Evolutionary conservation across 2,797 vertebrate species (phyloP).

Genomic region (Buphagus erythrorhynchus): DNA sequence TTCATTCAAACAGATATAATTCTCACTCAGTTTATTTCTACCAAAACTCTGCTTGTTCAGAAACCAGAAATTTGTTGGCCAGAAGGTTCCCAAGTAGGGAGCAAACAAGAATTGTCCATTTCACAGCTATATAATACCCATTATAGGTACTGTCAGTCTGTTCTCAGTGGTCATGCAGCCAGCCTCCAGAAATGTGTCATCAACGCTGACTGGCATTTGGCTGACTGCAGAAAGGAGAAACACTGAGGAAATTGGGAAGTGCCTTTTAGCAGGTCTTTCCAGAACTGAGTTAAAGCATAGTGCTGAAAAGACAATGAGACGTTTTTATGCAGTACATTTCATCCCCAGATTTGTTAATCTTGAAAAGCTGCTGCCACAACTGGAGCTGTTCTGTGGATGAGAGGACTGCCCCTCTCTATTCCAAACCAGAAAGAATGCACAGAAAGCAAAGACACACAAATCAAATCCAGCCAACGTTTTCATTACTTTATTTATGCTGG

Average conservation of each 20-base stretch:
- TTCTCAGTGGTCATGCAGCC: neutral
- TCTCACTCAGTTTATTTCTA: neutral
- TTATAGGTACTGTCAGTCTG: neutral
- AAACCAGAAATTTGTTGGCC: neutral
- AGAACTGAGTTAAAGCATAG: neutral
- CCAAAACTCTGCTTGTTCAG: neutral
- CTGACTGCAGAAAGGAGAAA: neutral
- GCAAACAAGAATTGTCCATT: neutral
- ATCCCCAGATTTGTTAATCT: neutral
- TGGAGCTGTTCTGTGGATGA: neutral
- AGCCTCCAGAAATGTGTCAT: neutral
- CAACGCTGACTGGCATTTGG: neutral
- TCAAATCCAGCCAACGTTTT: neutral
- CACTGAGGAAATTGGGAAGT: neutral
- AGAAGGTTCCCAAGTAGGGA: neutral
- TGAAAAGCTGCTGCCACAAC: neutral
- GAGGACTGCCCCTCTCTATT: neutral
- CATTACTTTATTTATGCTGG: slow-evolving; percentile 35
- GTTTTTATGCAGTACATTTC: neutral
- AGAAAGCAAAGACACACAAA: neutral
- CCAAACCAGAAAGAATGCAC: neutral
- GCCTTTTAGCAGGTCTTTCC: neutral
- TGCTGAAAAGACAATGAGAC: neutral
- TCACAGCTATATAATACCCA: neutral
- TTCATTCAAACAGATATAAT: neutral